phyloP scores from a whole-genome alignment of 2,113 vertebrate species.

The Manacus vitellinus region DNA sequence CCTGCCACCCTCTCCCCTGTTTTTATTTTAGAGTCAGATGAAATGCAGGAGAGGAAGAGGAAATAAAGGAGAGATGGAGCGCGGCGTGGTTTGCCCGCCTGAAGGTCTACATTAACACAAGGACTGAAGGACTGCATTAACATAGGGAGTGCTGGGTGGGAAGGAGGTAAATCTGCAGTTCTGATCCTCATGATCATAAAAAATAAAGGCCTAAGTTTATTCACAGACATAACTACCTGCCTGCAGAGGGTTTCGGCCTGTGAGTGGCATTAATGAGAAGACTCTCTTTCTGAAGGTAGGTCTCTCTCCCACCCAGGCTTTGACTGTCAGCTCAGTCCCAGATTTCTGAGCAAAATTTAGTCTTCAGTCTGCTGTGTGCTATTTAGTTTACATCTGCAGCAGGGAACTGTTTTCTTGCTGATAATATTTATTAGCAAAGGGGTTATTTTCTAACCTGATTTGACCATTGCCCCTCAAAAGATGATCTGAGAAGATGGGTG shows the following conservation, averaged over 20 bases:
- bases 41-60: neutral
- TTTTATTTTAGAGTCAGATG: neutral
- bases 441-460: neutral
- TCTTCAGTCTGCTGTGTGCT: neutral
- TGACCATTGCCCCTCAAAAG: neutral
- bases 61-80: neutral
- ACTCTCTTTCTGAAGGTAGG: neutral
- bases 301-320: neutral
- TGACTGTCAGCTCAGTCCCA: neutral
- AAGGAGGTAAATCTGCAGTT: neutral
- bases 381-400: neutral
- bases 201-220: neutral
- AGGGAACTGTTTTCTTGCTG: neutral
- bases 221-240: neutral
- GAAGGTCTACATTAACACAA: neutral
- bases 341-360: neutral
- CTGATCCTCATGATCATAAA: neutral
- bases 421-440: neutral
- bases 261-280: neutral
- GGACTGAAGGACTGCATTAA: neutral
- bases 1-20: fast-evolving
- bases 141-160: neutral
- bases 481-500: neutral
- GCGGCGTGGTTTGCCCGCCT: neutral
- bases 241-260: neutral